Evolutionary conservation across 53 echinoderm and acorn worm species (phyloP).

Genomic region (Holothuria leucospilota): DNA sequence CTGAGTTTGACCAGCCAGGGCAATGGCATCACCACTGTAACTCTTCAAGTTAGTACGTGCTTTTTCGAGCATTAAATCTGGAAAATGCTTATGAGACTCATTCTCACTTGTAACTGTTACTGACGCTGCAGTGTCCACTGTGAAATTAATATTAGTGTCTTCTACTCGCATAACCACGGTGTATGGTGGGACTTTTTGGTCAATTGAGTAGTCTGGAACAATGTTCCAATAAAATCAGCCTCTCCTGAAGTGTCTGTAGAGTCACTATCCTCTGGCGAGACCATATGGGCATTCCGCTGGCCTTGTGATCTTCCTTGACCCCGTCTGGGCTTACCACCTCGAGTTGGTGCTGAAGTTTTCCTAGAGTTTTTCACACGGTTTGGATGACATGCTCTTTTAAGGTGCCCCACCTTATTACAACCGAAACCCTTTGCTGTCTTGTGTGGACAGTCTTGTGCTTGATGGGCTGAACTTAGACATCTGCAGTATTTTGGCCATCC

Average conservation of each 20-base stretch:
- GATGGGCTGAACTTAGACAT: constrained; percentile 2
- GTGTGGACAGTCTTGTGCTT: constrained; percentile 29
- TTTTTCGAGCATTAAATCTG: constrained; percentile 35
- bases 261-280: too few species aligned
- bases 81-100: constrained; percentile 42
- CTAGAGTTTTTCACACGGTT: background rate
- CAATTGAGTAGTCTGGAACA: background rate
- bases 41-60: constrained; percentile 27
- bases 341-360: too few species aligned
- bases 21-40: background rate
- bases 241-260: too few species aligned
- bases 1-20: constrained; percentile 37
- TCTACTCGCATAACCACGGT: background rate
- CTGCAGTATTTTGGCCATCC: background rate
- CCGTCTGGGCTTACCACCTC: background rate
- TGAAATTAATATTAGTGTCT: constrained; percentile 39
- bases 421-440: constrained; percentile 35
- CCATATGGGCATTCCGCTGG: background rate
- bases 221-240: background rate
- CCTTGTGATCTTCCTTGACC: background rate
- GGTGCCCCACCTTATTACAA: constrained; percentile 63
- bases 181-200: background rate
- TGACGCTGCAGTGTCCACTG: constrained; percentile 63
- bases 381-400: constrained; percentile 34
- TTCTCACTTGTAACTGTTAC: constrained; percentile 55